Evolutionary conservation across 2,113 vertebrate species (phyloP).

Genomic region (Ophthalmolycus amberensis): DNA sequence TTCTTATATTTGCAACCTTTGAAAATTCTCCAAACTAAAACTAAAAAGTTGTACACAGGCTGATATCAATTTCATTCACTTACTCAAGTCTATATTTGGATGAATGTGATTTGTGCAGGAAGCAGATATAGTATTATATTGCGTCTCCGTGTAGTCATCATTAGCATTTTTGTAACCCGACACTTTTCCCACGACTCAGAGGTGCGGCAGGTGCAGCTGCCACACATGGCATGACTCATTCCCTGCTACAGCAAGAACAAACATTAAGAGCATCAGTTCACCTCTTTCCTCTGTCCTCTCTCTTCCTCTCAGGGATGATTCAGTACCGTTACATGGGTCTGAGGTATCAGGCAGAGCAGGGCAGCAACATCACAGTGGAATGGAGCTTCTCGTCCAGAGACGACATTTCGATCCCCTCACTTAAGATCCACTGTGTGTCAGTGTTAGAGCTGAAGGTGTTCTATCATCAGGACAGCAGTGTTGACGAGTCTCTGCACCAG

Average conservation of each 20-base stretch:
- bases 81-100: too few relatives aligned
- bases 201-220: not conserved
- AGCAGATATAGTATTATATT: too few relatives aligned
- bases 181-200: not conserved
- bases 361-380: not conserved
- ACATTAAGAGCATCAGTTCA: not conserved
- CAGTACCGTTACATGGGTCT: not conserved
- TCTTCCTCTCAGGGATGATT: conserved; percentile 12
- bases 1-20: not conserved
- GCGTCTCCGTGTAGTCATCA: not conserved
- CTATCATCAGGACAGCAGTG: not conserved
- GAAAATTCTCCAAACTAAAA: not conserved
- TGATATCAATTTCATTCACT: too few relatives aligned
- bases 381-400: not conserved
- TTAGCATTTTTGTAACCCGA: not conserved
- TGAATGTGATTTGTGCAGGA: not conserved
- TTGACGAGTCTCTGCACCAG: not conserved
- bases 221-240: not conserved
- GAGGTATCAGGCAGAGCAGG: not conserved
- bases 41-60: not conserved
- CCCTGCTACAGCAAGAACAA: not conserved
- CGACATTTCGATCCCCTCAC: not conserved
- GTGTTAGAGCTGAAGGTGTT: conserved; percentile 19
- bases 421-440: conserved; percentile 30
- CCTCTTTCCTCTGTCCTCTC: not conserved